phyloP scores from a whole-genome alignment of 2,888 invertebrate genomes.

The Deilephila elpenor region DNA sequence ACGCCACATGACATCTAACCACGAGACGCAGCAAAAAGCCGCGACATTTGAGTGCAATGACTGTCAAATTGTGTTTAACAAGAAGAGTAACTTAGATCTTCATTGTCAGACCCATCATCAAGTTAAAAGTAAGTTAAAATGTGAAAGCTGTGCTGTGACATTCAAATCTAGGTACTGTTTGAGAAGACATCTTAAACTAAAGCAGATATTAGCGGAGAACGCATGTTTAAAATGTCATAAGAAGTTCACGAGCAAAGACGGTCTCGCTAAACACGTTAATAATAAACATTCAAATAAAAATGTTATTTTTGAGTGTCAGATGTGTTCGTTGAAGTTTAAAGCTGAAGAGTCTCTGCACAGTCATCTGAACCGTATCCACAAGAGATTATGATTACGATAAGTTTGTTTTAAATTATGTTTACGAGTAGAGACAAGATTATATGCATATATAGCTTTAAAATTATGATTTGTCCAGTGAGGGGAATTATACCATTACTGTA shows the following conservation, averaged over 20 bases:
- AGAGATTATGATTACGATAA: constrained; percentile 66
- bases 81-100: constrained; percentile 66
- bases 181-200: constrained; percentile 71
- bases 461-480: too few relatives aligned
- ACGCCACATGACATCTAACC: constrained; percentile 78
- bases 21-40: constrained; percentile 68
- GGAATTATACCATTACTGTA: too few relatives aligned
- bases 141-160: constrained; percentile 73
- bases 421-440: not conserved
- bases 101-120: constrained; percentile 76
- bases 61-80: constrained; percentile 72
- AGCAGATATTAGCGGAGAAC: constrained; percentile 71
- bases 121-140: constrained; percentile 69
- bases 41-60: constrained; percentile 75
- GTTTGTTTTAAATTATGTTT: not conserved
- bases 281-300: constrained; percentile 75
- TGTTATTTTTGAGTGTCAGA: constrained; percentile 68
- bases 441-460: not conserved
- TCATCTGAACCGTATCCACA: constrained; percentile 73
- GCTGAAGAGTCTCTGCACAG: constrained; percentile 67
- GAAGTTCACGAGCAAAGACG: constrained; percentile 69
- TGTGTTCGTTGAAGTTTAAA: constrained; percentile 74
- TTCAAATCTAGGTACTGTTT: constrained; percentile 78
- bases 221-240: constrained; percentile 75
- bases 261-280: constrained; percentile 65